Evolutionary conservation across 2,797 vertebrate genomes (phyloP).

Genomic region (Cirrhinus molitorella): DNA sequence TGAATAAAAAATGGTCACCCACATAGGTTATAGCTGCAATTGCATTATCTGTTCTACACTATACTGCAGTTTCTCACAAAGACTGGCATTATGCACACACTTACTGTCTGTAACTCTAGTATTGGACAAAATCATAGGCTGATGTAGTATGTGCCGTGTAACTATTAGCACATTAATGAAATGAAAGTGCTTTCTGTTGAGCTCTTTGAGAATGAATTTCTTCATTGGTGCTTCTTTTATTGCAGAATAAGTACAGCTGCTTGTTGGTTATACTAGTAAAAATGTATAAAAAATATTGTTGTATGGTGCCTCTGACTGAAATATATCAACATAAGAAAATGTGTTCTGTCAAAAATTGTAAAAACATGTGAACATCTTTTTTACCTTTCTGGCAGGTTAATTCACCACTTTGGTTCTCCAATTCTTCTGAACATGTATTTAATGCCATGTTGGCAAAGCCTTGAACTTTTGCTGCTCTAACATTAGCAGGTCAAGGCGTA

Average conservation of each 20-base stretch:
- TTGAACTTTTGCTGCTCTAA: constrained; percentile 18
- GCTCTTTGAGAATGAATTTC: not conserved
- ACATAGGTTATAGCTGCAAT: not conserved
- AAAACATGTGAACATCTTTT: not conserved
- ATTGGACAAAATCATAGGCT: not conserved
- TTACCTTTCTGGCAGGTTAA: not conserved
- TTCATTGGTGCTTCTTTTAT: not conserved
- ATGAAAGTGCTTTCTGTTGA: not conserved
- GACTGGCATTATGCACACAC: not conserved
- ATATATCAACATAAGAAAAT: not conserved
- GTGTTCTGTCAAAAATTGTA: not conserved
- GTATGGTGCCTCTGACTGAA: not conserved
- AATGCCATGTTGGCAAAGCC: constrained; percentile 14
- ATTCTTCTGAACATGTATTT: constrained; percentile 11
- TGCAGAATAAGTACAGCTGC: not conserved
- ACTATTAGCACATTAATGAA: not conserved
- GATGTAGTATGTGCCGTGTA: not conserved
- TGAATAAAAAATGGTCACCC: not conserved
- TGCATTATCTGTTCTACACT: not conserved
- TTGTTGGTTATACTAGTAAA: not conserved
- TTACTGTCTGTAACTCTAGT: not conserved
- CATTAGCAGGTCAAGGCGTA: constrained; percentile 25
- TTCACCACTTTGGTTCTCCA: not conserved
- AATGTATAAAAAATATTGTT: too few relatives aligned
- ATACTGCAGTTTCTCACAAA: not conserved